Base-by-base conservation (phyloP, 1,140 invertebrate genomes). In the Solenopsis invicta region DNA sequence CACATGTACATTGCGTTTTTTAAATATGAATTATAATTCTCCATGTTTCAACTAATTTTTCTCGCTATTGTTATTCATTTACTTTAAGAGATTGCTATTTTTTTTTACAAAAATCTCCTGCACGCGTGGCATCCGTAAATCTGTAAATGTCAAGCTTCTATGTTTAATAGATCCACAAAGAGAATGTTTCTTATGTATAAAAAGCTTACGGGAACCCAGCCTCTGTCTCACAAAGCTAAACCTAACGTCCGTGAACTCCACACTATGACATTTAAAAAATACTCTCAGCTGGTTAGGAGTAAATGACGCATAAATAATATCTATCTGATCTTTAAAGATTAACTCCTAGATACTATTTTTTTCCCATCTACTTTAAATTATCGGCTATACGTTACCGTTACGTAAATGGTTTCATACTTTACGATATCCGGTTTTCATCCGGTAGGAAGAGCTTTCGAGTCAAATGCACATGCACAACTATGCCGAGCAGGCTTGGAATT, bases 101-200 rank as follows among this genome's bases (percentile, higher is more conserved):
- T 67, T 67, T 66, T 21, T 10, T 50, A 81, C 48, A 69, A 81
- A 81, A 71, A 56, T 81, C n/a, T 37, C 16, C 52, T 37, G 41
- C 45, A n/a, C 12, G 45, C 64, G 48, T 69, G 16, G 13, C 48
- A 54, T 41, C 34, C 34, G 77, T 41, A 71, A 69, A 81, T 81
- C 48, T 81, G 48, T 71, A 81, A 81, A 81, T 81, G 77, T 81
- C 77, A 81, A 81, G 64, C 77, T 81, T 69, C 77, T 81, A 81
- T 81, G 64, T 71, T 81, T 81, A 81, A 71, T 81, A 69, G n/a
- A 71, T 81, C n/a, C 34, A 81, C 2, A 81, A 81, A 81, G 77
- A 34, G 34, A 54, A 81, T 52, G 34, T 69, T 41, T 81, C 56
- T 54, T 54, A 67, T 37, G 29, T 69, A 69, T 71, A 81, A 81